A percentile compares a stretch with the other conserved stretches of the same genome.
These are phyloP conservation scores for Pollenia griseotomentosa DNA, from an alignment of 2,888 invertebrate species.

Conservation along the genomic window DNA sequence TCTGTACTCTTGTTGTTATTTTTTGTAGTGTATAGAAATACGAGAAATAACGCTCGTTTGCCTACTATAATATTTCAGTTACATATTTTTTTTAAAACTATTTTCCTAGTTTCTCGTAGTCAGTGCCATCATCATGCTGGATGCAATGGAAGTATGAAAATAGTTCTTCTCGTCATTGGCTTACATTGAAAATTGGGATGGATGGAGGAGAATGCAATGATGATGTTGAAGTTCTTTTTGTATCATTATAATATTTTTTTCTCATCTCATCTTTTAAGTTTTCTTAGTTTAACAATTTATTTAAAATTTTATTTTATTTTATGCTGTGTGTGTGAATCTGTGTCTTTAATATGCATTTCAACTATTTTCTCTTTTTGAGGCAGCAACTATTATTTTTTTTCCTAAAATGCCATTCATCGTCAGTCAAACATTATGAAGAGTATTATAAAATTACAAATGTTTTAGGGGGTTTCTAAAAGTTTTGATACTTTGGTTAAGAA, in stretches of 20 bases:
- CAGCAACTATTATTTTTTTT: constrained; percentile 14
- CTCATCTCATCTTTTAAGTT: constrained; percentile 1
- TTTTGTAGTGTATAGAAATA: constrained; percentile 30
- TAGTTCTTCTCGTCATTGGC: constrained; percentile 41
- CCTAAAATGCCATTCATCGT: constrained; percentile 33
- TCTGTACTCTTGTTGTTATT: constrained; percentile 22
- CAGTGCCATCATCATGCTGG: constrained; percentile 40
- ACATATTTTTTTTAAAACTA: constrained; percentile 13
- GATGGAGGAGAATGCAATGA: constrained; percentile 38
- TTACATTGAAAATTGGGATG: constrained; percentile 18
- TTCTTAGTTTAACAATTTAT: constrained; percentile 55
- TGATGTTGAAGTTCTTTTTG: constrained; percentile 48
- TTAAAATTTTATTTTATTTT: constrained; percentile 58
- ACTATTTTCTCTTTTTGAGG: constrained; percentile 34
- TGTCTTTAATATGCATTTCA: constrained; percentile 29
- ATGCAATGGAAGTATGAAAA: constrained; percentile 25
- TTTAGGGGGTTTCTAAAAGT: constrained; percentile 1
- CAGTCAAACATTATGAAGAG: constrained; percentile 53
- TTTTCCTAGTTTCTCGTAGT: constrained; percentile 30
- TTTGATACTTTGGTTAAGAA: neutral
- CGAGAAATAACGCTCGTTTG: constrained; percentile 27
- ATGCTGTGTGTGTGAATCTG: constrained; percentile 22
- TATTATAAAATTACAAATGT: constrained; percentile 25
- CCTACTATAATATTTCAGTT: constrained; percentile 59
- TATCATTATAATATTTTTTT: constrained; percentile 34